These are phyloP conservation scores for Oreochromis tanganicae DNA, from an alignment of 2,113 vertebrate species.

Conservation along the genomic window DNA sequence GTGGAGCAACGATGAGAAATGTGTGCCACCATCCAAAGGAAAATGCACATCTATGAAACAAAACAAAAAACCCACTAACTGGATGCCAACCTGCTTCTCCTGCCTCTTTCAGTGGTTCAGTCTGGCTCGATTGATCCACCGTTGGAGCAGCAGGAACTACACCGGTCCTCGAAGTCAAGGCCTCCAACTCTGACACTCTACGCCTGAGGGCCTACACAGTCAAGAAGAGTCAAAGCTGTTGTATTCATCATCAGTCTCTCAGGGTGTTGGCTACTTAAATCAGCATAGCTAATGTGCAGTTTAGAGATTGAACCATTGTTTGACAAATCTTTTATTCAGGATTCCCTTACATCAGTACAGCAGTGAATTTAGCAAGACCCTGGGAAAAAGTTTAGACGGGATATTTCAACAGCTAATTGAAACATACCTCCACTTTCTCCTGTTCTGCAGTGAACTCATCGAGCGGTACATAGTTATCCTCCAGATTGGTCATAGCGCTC, in stretches of 20 bases:
- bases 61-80: not conserved
- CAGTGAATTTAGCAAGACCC: not conserved
- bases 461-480: constrained; percentile 80
- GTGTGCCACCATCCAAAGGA: not conserved
- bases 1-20: not conserved
- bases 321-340: not conserved
- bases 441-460: constrained; percentile 81
- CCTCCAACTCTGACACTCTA: constrained; percentile 58
- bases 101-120: not conserved
- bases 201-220: constrained; percentile 51
- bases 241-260: not conserved
- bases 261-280: not conserved
- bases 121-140: constrained; percentile 34
- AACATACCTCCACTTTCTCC: constrained; percentile 78
- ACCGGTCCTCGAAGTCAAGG: not conserved
- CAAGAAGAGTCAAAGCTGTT: not conserved
- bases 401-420: not conserved
- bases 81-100: not conserved
- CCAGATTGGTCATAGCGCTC: constrained; percentile 79
- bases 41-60: not conserved
- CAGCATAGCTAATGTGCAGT: not conserved
- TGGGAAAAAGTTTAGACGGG: not conserved
- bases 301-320: not conserved
- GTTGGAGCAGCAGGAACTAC: not conserved
- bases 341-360: not conserved